These are phyloP conservation scores for Caenorhabditis remanei DNA, from an alignment of 1,140 invertebrate species.

Conservation along the genomic window DNA sequence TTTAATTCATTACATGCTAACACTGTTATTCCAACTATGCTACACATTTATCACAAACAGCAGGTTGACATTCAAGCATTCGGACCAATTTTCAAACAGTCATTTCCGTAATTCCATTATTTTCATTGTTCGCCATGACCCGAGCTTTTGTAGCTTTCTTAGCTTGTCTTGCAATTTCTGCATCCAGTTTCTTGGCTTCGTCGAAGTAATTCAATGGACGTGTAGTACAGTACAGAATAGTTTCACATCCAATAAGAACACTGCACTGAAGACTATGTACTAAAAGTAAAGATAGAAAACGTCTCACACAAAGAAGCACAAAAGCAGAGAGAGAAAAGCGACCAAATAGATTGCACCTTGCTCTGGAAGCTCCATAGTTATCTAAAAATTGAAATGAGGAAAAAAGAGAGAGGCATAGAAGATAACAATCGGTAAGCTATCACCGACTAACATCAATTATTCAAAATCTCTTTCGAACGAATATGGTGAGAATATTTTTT, in stretches of 20 bases:
- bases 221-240: neutral
- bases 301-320: slow-evolving; percentile 11
- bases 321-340: neutral
- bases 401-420: neutral
- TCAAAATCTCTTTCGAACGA: too few relatives aligned
- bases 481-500: too few relatives aligned
- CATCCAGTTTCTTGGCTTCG: slow-evolving; percentile 15
- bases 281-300: neutral
- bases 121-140: neutral
- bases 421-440: neutral
- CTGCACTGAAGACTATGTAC: neutral
- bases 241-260: neutral
- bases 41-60: too few relatives aligned
- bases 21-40: too few relatives aligned
- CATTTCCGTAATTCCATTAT: neutral
- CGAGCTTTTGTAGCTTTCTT: too few relatives aligned
- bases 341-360: too few relatives aligned
- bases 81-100: neutral
- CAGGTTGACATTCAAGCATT: too few relatives aligned
- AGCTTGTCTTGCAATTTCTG: neutral
- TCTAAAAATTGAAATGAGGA: neutral
- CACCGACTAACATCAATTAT: too few relatives aligned
- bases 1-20: too few relatives aligned
- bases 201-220: slow-evolving; percentile 2
- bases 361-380: too few relatives aligned